phyloP scores from a whole-genome alignment of 2,113 vertebrate species.

The Catharus bicknelli region DNA sequence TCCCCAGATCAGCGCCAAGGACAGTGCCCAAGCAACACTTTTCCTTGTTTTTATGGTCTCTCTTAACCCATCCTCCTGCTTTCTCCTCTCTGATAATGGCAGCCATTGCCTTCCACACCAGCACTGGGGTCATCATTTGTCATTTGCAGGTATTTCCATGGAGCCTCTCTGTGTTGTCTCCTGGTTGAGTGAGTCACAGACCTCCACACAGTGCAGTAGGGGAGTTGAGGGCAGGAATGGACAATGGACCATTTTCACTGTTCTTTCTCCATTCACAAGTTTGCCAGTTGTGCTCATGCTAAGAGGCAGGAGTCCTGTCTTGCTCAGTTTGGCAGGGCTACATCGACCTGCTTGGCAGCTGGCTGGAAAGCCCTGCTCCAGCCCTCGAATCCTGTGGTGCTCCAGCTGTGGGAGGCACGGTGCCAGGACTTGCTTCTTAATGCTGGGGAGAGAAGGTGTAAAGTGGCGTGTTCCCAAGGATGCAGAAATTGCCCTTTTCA shows the following conservation, averaged over 20 bases:
- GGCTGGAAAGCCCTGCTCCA: not conserved
- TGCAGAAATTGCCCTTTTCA: slow-evolving; percentile 14
- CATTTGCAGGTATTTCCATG: not conserved
- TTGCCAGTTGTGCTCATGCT: fast-evolving
- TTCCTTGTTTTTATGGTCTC: not conserved
- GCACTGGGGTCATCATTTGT: not conserved
- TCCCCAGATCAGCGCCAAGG: not conserved
- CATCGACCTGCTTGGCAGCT: not conserved
- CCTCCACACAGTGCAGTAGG: not conserved
- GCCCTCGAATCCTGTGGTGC: not conserved
- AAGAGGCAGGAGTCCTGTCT: not conserved
- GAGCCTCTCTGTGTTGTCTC: not conserved
- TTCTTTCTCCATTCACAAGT: not conserved
- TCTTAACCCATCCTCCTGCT: not conserved
- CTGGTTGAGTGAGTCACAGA: not conserved
- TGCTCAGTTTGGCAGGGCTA: fast-evolving
- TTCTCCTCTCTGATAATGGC: not conserved
- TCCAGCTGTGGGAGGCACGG: not conserved
- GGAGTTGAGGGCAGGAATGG: not conserved
- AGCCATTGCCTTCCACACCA: fast-evolving
- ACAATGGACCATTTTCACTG: not conserved
- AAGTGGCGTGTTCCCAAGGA: not conserved
- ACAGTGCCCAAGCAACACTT: not conserved
- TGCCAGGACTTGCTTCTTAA: not conserved
- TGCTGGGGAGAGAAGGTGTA: not conserved